Conservation (phyloP, 2,888 invertebrate genomes). For the Cryptocheilus praepositus region DNA sequence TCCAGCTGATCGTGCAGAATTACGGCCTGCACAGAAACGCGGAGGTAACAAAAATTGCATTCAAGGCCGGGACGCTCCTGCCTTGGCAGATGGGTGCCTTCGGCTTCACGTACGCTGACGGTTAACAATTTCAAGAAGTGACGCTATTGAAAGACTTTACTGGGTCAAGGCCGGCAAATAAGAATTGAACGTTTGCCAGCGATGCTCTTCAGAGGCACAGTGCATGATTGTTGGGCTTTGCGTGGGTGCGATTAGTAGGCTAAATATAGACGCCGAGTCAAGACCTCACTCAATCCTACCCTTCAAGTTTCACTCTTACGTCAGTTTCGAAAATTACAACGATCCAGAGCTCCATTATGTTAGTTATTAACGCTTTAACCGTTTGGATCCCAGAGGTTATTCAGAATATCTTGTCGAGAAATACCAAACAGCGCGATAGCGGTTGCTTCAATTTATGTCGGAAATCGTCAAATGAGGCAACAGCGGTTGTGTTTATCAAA, state of each 20-base stretch:
- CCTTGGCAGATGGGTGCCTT: too few species aligned
- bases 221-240: slow-evolving; percentile 44
- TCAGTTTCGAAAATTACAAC: background rate
- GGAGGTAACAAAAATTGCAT: background rate
- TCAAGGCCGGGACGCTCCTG: too few species aligned
- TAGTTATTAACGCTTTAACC: too few species aligned
- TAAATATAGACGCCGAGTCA: slow-evolving; percentile 52
- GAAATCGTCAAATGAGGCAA: too few species aligned
- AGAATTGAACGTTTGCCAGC: slow-evolving; percentile 60
- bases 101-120: background rate
- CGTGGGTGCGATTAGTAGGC: slow-evolving; percentile 42
- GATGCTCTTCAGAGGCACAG: slow-evolving; percentile 11
- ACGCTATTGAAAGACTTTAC: slow-evolving; percentile 27
- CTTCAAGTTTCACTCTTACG: background rate
- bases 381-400: too few species aligned
- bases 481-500: too few species aligned
- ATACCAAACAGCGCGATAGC: too few species aligned
- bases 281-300: too few species aligned
- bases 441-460: too few species aligned
- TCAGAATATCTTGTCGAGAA: too few species aligned
- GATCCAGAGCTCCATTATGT: too few species aligned
- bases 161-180: slow-evolving; percentile 59
- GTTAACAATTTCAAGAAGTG: background rate
- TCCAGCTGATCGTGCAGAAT: slow-evolving; percentile 71
- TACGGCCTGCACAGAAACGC: slow-evolving; percentile 58